Evolutionary conservation across 1,140 invertebrate species (phyloP).

Genomic region (Copidosoma floridanum): DNA sequence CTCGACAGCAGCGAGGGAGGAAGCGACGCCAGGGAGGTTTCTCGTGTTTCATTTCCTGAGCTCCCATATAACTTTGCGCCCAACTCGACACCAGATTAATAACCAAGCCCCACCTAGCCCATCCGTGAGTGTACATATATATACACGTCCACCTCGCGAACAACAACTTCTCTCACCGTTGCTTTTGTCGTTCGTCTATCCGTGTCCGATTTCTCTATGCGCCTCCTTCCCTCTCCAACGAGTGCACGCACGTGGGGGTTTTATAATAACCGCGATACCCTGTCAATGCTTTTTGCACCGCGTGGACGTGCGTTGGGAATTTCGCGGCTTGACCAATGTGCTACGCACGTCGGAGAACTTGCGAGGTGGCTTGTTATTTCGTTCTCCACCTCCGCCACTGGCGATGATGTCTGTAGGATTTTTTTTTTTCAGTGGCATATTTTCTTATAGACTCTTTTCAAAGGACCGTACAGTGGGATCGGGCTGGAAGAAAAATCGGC

Average conservation of each 20-base stretch:
- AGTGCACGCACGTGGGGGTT: neutral
- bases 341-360: neutral
- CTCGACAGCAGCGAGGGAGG: conserved; percentile 7
- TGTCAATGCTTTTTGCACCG: neutral
- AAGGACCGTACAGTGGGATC: too few relatives aligned
- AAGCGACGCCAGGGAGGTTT: conserved; percentile 48
- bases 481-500: too few relatives aligned
- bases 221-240: conserved; percentile 10
- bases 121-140: too few relatives aligned
- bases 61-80: conserved; percentile 60
- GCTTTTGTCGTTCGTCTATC: neutral
- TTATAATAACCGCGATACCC: neutral
- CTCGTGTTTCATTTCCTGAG: conserved; percentile 60
- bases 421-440: too few relatives aligned
- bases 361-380: too few relatives aligned
- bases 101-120: conserved; percentile 54
- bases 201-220: conserved; percentile 32
- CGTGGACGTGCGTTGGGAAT: neutral
- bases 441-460: too few relatives aligned
- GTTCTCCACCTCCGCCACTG: too few relatives aligned
- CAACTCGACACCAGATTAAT: conserved; percentile 60
- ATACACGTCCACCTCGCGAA: conserved; percentile 37
- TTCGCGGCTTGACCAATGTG: neutral
- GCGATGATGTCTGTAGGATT: too few relatives aligned
- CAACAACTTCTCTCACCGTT: conserved; percentile 39